Evolutionary conservation across 2,888 invertebrate species (phyloP), one percentile per base, ranked within the genome.

Genomic region (Petrolisthes cinctipes): DNA sequence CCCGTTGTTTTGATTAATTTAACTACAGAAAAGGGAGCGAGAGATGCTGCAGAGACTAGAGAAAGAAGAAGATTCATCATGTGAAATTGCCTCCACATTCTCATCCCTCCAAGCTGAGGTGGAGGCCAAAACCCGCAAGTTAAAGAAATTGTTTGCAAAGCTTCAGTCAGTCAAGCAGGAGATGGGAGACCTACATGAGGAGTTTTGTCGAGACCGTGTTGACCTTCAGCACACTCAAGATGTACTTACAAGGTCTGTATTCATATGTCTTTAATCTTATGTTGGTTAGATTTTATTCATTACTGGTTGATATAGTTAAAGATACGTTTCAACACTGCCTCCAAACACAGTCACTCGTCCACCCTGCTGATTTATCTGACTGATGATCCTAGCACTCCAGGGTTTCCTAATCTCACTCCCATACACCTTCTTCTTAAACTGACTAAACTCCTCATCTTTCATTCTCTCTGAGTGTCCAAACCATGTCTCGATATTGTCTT

Each of bases 41-140:
- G 98, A 99, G 93, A 98, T 99, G 95, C 96, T 97, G 92, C 98
- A 98, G 93, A 95, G 96, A 92, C 94, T 99, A 84, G 98, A 99
- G 92, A 94, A 97, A 91, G 97, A 99, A 93, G 99, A 99, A 92
- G 97, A 99, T 92, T 97, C 96, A 20, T 97, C 98, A 17, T 94
- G 96, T 82, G 98, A 97, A 92, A 95, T 99, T 86, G 96, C 96
- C 87, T 97, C 96, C 92, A 98, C 98, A 0, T 99, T 97, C 92
- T 95, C 97, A 9, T 97, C 96, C 83, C 94, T 99, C 86, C 98
- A 98, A 92, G 98, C 98, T 92, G 99, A 99, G 93, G 98, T 99
- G 2, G 99, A 99, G 92, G 95, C 97, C 87, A 99, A 99, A 93
- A 97, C 98, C 53, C 97, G 96, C 92, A 97, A 98, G 93, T 93